These are phyloP conservation scores for Montipora sp. DNA, from an alignment of 64 coral and sea anemone species.

Conservation along the genomic window DNA sequence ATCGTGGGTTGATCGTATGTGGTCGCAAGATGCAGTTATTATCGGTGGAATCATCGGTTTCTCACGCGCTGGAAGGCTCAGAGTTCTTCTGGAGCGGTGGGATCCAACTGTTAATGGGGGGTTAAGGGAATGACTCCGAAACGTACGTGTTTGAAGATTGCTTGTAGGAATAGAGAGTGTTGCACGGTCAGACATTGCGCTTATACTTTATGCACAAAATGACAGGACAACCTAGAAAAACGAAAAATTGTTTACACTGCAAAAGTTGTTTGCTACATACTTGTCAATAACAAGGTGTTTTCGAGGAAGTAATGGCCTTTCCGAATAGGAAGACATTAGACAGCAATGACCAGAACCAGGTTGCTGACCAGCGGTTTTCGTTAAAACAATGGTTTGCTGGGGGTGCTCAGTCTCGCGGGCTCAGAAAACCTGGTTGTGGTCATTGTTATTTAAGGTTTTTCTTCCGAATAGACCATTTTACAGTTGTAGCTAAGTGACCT, in stretches of 20 bases:
- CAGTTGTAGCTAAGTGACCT: too few relatives aligned
- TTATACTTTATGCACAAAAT: background rate
- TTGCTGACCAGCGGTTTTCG: too few relatives aligned
- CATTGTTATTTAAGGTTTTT: too few relatives aligned
- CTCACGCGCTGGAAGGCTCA: conserved; percentile 79
- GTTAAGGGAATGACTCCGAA: conserved; percentile 68
- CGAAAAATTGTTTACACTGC: background rate
- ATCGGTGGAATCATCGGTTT: conserved; percentile 66
- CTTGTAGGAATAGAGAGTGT: conserved; percentile 5
- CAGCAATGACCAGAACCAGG: too few relatives aligned
- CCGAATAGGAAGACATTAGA: too few relatives aligned
- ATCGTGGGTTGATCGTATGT: background rate
- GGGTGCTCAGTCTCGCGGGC: too few relatives aligned
- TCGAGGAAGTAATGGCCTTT: too few relatives aligned
- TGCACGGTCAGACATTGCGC: conserved; percentile 64
- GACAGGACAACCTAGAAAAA: background rate
- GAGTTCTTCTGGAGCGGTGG: conserved; percentile 68
- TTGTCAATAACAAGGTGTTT: too few relatives aligned
- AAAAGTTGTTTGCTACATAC: background rate
- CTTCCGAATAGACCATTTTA: too few relatives aligned
- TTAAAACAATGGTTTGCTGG: too few relatives aligned
- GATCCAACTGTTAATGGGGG: conserved; percentile 32
- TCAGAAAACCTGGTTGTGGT: too few relatives aligned
- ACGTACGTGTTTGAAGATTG: conserved; percentile 40
- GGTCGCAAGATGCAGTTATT: conserved; percentile 12